Conservation (phyloP, 2,797 vertebrate genomes). For the Pelobates cultripes region DNA sequence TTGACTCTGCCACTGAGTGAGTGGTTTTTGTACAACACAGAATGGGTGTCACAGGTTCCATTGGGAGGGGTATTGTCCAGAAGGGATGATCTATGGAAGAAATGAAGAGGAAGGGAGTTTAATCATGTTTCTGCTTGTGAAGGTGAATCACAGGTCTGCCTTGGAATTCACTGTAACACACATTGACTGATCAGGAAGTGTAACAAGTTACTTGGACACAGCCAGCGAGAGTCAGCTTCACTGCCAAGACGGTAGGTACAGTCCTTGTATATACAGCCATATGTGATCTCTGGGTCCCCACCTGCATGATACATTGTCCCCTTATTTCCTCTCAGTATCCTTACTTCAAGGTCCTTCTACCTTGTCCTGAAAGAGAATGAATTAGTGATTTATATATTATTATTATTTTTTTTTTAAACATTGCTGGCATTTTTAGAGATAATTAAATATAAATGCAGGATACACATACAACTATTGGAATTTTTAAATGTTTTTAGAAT, state of each 20-base stretch:
- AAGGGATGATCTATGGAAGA: background rate
- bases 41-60: background rate
- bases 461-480: no score
- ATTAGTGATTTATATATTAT: no score
- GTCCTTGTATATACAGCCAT: background rate
- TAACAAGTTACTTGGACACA: background rate
- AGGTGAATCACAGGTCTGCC: constrained; percentile 2
- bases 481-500: no score
- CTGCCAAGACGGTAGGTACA: background rate
- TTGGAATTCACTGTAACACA: background rate
- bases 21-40: background rate
- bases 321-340: no score
- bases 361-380: no score
- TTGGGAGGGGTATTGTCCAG: background rate
- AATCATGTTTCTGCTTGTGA: constrained; percentile 1
- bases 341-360: no score
- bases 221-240: background rate
- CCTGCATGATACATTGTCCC: no score
- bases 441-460: no score
- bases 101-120: background rate
- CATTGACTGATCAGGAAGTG: background rate
- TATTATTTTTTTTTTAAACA: no score
- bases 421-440: no score
- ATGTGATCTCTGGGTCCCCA: background rate
- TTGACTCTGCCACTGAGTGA: background rate